These are phyloP conservation scores for Brevimyrus niger DNA, from an alignment of 2,113 vertebrate species.

Conservation along the genomic window DNA sequence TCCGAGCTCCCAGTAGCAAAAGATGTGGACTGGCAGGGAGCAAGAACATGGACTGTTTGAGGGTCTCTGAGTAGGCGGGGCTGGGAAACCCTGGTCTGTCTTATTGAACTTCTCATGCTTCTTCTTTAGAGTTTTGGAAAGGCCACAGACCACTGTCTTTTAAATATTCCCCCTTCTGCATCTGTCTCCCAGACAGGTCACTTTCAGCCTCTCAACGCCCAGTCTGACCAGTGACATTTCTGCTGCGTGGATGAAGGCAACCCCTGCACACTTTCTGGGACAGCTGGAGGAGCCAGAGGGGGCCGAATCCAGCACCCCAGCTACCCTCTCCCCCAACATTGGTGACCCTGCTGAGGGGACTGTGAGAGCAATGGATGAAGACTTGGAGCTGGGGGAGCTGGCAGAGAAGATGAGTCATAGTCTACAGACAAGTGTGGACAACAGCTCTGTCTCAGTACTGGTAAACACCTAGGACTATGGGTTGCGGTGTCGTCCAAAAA, in stretches of 20 bases:
- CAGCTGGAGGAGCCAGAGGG: conserved; percentile 18
- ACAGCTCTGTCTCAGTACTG: conserved; percentile 24
- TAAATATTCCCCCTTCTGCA: background rate
- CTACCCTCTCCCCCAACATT: background rate
- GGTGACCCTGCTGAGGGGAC: background rate
- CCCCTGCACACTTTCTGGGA: conserved; percentile 3
- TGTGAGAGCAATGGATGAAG: conserved; percentile 16
- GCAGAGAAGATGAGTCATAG: conserved; percentile 49
- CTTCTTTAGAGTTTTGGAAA: background rate
- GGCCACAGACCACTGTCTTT: background rate
- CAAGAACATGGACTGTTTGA: background rate
- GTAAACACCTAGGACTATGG: background rate
- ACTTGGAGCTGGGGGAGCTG: conserved; percentile 42
- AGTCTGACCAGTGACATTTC: conserved; percentile 1
- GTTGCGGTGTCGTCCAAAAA: background rate
- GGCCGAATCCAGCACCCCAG: background rate
- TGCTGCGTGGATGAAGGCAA: background rate
- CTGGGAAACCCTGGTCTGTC: background rate
- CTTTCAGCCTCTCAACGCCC: conserved; percentile 31
- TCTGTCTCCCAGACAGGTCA: conserved; percentile 30
- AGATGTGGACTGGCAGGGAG: background rate
- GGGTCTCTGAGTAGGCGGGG: background rate
- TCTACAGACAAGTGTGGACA: conserved; percentile 48
- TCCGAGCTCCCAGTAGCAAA: background rate
- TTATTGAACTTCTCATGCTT: background rate